A percentile compares a stretch with the other conserved stretches of the same genome.
Conservation (phyloP, 2,797 vertebrate species). For the Rhadinocentrus ornatus region DNA sequence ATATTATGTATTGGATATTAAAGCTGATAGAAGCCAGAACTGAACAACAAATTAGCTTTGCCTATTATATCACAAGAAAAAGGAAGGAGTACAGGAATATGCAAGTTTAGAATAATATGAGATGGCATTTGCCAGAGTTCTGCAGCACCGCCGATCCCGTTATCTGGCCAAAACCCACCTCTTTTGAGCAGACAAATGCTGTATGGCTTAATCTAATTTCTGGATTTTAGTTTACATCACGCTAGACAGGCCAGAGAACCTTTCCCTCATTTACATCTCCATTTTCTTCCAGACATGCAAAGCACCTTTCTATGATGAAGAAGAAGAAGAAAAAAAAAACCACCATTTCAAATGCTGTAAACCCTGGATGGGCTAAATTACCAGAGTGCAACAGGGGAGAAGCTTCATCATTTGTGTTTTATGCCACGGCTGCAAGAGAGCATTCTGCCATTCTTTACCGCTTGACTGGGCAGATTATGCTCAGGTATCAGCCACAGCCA, state of each 20-base stretch:
- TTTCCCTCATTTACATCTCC: conserved; percentile 63
- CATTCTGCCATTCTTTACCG: conserved; percentile 70
- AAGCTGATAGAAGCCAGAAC: conserved; percentile 20
- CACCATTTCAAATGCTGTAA: conserved; percentile 71
- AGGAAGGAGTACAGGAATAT: conserved; percentile 3
- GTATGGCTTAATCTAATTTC: conserved; percentile 54
- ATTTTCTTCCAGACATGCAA: conserved; percentile 65
- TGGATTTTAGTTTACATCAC: conserved; percentile 65
- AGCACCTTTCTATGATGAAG: conserved; percentile 51
- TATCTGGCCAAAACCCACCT: conserved; percentile 27
- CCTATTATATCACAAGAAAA: not conserved
- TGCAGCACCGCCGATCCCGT: conserved; percentile 20
- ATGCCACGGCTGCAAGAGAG: conserved; percentile 47
- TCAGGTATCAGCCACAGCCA: conserved; percentile 82
- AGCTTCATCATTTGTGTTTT: conserved; percentile 65
- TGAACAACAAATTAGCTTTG: conserved; percentile 7
- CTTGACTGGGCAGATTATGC: conserved; percentile 82
- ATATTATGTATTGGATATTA: conserved; percentile 5
- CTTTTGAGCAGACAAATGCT: conserved; percentile 34
- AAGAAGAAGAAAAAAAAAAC: conserved; percentile 36
- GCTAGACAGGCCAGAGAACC: conserved; percentile 47
- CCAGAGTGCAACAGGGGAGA: conserved; percentile 57
- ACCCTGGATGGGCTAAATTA: conserved; percentile 77
- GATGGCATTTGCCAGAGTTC: conserved; percentile 1
- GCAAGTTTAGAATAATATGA: conserved; percentile 8